Evolutionary conservation across 1,140 invertebrate species (phyloP).

Genomic region (Andrena cerasifolii): DNA sequence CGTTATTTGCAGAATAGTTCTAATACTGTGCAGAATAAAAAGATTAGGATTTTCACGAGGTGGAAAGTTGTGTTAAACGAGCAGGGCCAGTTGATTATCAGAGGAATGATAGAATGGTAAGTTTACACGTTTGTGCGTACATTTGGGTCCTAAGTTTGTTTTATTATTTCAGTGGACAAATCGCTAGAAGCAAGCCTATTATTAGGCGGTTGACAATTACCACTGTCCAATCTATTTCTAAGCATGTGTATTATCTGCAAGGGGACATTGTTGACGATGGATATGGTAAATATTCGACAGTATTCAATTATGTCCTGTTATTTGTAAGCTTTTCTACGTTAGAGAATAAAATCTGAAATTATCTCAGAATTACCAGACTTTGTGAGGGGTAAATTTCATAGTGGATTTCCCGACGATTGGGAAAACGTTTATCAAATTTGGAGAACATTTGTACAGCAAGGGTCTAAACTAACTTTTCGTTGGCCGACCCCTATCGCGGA

Average conservation of each 20-base stretch:
- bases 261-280: conserved; percentile 72
- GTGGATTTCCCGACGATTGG: conserved; percentile 81
- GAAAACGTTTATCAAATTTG: conserved; percentile 75
- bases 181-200: conserved; percentile 73
- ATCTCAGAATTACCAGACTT: conserved; percentile 75
- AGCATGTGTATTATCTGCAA: conserved; percentile 70
- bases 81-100: conserved; percentile 68
- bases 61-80: conserved; percentile 73
- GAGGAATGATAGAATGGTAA: conserved; percentile 72
- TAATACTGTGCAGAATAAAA: conserved; percentile 12
- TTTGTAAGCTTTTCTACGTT: conserved; percentile 9
- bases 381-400: conserved; percentile 74
- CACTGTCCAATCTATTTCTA: conserved; percentile 68
- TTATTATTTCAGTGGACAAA: conserved; percentile 62
- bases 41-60: conserved; percentile 57
- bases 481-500: conserved; percentile 76
- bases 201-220: conserved; percentile 60
- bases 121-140: background rate
- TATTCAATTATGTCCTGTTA: background rate
- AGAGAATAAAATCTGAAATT: background rate
- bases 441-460: conserved; percentile 64
- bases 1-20: background rate
- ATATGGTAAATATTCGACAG: conserved; percentile 62
- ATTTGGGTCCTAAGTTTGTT: background rate
- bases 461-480: conserved; percentile 67